Evolutionary conservation across 2,797 vertebrate species (phyloP), one percentile per base, ranked within the genome.

Genomic region (Ctenochaetus hawaiiensis): DNA sequence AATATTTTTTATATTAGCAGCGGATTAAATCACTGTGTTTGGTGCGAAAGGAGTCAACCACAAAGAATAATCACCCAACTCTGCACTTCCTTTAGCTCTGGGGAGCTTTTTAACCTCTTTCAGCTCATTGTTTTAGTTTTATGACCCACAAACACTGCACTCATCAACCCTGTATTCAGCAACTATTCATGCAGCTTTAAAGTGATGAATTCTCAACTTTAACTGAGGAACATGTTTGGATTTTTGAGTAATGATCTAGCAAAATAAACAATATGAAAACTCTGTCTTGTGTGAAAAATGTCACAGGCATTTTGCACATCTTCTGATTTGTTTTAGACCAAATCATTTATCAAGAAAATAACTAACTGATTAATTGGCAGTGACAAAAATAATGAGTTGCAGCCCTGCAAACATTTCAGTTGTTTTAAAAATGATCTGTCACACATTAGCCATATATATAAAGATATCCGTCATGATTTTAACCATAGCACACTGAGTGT

Each of bases 81-180:
- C 54, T 16, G 20, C 8, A 41, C 9, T 1, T 58, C 14, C 43
- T 56, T 23, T 0, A 47, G 71, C 45, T 6, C 49, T 41, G 20
- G 5, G 20, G 18, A 59, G 30, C 51, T 18, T 66, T 69, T 59
- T 56, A 43, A 8, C 41, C 11, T 16, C n/a, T 20, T 72, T 60
- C 22, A 47, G 34, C 26, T 59, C 12, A 14, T 43, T 53, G 62
- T 71, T 34, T 58, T 37, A 22, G 22, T 54, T 66, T 71, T 49
- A 53, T 30, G 23, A 44, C 30, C 12, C 0, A 4, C 59, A 44
- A 18, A 56, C 5, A 1, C 2, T 0, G 2, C 11, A 39, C 30
- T 44, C 39, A 20, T 49, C 8, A 13, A 37, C 22, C 34, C 7
- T 14, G 2, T 11, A 51, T 49, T 61, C 30, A 71, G 26, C 20